Evolutionary conservation across 2,113 vertebrate species (phyloP).

Genomic region (Gadus chalcogrammus): DNA sequence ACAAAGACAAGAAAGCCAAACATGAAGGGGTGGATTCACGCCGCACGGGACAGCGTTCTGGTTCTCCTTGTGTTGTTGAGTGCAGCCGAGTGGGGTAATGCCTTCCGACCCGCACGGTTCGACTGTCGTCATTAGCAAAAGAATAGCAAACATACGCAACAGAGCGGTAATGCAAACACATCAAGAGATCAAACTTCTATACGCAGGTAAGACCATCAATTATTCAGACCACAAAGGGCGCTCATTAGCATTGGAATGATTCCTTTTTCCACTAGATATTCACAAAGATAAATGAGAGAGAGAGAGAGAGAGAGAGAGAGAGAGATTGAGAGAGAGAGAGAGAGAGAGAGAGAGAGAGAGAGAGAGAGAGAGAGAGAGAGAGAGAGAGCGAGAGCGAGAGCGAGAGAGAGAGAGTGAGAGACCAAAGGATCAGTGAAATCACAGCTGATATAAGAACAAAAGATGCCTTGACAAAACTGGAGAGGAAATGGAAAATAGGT

Average conservation of each 20-base stretch:
- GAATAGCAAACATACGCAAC: slow-evolving; percentile 47
- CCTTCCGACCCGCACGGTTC: background rate
- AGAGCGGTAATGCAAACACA: slow-evolving; percentile 51
- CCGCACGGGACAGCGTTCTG: too few relatives aligned
- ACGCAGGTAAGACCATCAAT: slow-evolving; percentile 42
- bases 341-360: slow-evolving; percentile 15
- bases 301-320: slow-evolving; percentile 20
- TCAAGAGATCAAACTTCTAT: slow-evolving; percentile 32
- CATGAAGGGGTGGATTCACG: too few relatives aligned
- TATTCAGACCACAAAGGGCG: slow-evolving; percentile 33
- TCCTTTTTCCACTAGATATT: slow-evolving; percentile 43
- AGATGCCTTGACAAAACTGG: background rate
- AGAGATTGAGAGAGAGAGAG: slow-evolving; percentile 21
- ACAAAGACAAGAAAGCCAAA: background rate
- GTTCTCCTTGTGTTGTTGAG: too few relatives aligned
- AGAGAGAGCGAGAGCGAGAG: slow-evolving; percentile 24
- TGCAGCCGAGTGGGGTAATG: background rate
- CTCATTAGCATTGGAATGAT: slow-evolving; percentile 43
- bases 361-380: slow-evolving; percentile 21
- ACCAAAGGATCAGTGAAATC: slow-evolving; percentile 26
- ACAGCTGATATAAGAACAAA: slow-evolving; percentile 25
- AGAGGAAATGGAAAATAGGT: slow-evolving; percentile 18
- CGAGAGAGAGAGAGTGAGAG: slow-evolving; percentile 17
- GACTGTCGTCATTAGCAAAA: slow-evolving; percentile 46
- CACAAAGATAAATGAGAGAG: slow-evolving; percentile 41